These are phyloP conservation scores for Clarias magur DNA, from an alignment of 2,113 vertebrate genomes.

Conservation along the genomic window DNA sequence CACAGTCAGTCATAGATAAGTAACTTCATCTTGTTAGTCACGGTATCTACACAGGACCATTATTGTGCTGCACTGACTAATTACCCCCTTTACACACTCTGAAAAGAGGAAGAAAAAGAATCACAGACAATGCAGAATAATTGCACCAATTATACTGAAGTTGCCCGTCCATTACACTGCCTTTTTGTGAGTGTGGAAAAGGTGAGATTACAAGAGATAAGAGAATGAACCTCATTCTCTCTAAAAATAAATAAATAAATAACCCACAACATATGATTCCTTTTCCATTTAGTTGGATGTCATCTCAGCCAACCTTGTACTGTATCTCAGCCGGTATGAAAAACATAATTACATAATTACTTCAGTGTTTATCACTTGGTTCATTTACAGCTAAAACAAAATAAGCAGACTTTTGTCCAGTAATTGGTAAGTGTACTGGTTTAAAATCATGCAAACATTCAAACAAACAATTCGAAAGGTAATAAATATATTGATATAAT, in stretches of 20 bases:
- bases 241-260: neutral
- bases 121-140: conserved; percentile 8
- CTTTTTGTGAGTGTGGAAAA: neutral
- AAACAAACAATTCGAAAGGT: neutral
- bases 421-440: neutral
- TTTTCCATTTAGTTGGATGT: neutral
- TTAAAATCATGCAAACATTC: neutral
- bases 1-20: conserved; percentile 8
- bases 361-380: neutral
- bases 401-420: neutral
- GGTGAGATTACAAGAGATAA: neutral
- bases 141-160: conserved; percentile 24
- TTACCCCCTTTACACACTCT: conserved; percentile 30
- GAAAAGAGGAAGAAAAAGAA: conserved; percentile 15
- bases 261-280: neutral
- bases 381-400: neutral
- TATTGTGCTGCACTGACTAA: conserved; percentile 20
- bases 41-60: neutral
- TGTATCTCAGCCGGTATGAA: neutral
- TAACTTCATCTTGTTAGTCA: conserved; percentile 4
- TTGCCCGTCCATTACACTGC: conserved; percentile 4
- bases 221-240: neutral
- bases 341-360: neutral
- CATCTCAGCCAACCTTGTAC: neutral
- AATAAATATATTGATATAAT: neutral